Evolutionary conservation across 2,797 vertebrate species (phyloP).

Genomic region (Mycteria americana): DNA sequence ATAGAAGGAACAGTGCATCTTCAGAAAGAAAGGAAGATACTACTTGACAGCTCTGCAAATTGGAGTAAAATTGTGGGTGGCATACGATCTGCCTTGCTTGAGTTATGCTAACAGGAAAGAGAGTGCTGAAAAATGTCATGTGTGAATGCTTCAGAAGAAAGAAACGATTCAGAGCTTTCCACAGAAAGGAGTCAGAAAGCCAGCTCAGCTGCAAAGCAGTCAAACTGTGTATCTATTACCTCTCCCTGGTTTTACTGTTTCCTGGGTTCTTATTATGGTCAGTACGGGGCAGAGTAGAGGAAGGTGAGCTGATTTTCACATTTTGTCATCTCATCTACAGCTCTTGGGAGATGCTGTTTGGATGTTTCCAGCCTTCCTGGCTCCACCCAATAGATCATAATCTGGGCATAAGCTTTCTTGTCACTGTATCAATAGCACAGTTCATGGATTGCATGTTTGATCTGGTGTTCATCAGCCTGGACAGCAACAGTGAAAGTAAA

Average conservation of each 20-base stretch:
- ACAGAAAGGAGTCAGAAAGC: neutral
- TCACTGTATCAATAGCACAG: accelerated
- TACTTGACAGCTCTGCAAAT: neutral
- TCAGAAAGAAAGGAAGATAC: neutral
- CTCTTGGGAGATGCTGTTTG: neutral
- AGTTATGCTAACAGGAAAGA: neutral
- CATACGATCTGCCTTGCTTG: neutral
- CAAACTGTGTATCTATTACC: neutral
- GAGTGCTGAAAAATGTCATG: neutral
- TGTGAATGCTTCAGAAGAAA: neutral
- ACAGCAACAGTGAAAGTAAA: neutral
- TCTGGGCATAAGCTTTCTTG: neutral
- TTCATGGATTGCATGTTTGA: neutral
- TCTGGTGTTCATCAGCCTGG: neutral
- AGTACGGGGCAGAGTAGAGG: accelerated
- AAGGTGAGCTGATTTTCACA: neutral
- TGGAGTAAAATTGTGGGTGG: neutral
- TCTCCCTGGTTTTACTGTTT: neutral
- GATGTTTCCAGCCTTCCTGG: neutral
- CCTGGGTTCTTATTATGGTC: neutral
- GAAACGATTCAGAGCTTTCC: neutral
- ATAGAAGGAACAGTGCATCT: neutral
- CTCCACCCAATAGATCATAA: neutral
- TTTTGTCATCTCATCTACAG: neutral
- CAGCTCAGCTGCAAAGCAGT: neutral